These are phyloP conservation scores for Oceanodroma leucorhoa DNA, from an alignment of 2,797 vertebrate genomes.

Conservation along the genomic window DNA sequence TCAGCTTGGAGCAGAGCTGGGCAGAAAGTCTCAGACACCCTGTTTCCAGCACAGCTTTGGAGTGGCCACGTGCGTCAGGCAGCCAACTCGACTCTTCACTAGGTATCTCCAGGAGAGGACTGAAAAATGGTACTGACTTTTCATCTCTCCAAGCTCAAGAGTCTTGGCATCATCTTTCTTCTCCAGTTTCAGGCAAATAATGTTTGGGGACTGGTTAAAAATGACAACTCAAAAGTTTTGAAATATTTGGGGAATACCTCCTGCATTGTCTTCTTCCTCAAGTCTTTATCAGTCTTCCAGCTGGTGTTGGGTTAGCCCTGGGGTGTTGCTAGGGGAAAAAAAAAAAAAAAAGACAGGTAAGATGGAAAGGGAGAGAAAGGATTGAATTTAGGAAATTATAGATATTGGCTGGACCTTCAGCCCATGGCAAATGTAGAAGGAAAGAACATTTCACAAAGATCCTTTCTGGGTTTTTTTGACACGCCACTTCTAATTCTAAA, in stretches of 20 bases:
- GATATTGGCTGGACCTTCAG: not conserved
- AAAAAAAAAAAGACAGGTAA: not conserved
- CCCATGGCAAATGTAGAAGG: not conserved
- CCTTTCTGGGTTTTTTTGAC: fast-evolving
- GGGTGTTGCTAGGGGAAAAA: not conserved
- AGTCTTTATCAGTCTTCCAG: not conserved
- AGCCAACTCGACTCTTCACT: not conserved
- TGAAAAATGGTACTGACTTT: not conserved
- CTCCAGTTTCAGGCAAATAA: not conserved
- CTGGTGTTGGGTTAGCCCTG: not conserved
- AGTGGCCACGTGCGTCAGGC: not conserved
- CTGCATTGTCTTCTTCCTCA: not conserved
- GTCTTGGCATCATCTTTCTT: not conserved
- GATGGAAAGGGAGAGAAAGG: not conserved
- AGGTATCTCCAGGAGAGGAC: not conserved
- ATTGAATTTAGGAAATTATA: not conserved
- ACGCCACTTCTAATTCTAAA: not conserved
- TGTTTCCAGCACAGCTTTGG: not conserved
- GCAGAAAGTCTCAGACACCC: not conserved
- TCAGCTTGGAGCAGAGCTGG: not conserved
- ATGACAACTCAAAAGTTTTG: not conserved
- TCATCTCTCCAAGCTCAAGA: not conserved
- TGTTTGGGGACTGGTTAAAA: not conserved
- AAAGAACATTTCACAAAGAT: not conserved
- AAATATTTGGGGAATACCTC: not conserved